These are phyloP conservation scores for Elgaria multicarinata DNA, from an alignment of 2,113 vertebrate genomes.

Conservation along the genomic window DNA sequence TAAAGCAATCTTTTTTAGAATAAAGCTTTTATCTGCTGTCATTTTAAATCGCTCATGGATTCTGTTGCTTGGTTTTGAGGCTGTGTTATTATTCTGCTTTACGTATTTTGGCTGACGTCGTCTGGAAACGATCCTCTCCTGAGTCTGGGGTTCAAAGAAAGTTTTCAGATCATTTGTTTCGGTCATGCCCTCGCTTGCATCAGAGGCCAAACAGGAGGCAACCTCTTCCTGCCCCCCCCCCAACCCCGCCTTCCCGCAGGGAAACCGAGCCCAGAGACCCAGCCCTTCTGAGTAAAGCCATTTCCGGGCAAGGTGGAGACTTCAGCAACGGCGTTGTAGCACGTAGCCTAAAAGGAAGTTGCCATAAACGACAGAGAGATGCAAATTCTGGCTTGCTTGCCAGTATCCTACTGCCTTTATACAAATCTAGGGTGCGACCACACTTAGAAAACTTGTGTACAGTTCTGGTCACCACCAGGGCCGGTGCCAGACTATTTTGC, in stretches of 20 bases:
- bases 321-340: conserved; percentile 17
- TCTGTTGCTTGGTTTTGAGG: background rate
- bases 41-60: background rate
- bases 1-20: background rate
- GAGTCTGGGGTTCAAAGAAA: background rate
- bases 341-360: conserved; percentile 28
- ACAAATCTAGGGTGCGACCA: too few relatives aligned
- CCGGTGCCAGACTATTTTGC: too few relatives aligned
- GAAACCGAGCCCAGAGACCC: background rate
- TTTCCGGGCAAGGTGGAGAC: background rate
- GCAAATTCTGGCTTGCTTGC: background rate
- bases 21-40: background rate
- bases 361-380: background rate
- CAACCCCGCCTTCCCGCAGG: background rate
- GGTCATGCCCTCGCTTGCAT: fast-evolving
- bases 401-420: too few relatives aligned
- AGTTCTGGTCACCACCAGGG: too few relatives aligned
- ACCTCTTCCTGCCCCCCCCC: background rate
- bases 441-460: too few relatives aligned
- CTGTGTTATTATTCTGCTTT: background rate
- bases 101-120: background rate
- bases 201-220: background rate
- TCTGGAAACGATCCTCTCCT: background rate
- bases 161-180: background rate
- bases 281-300: background rate